Conservation (phyloP, 2,797 vertebrate species). For the Spatula clypeata region DNA sequence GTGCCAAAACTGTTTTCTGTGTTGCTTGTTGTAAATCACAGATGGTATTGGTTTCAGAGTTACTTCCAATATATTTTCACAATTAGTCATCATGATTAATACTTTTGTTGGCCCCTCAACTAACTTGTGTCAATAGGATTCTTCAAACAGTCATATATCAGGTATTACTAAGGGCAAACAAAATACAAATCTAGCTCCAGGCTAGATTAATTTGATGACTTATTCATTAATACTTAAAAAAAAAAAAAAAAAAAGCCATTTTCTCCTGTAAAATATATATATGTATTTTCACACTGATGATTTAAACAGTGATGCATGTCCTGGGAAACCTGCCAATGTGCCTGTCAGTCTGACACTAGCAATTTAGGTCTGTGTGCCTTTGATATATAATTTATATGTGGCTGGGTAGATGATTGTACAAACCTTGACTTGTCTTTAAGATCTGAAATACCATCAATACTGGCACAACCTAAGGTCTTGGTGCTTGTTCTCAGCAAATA, state of each 20-base stretch:
- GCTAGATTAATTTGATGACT: conserved; percentile 49
- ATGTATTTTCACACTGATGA: conserved; percentile 31
- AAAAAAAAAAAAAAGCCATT: not conserved
- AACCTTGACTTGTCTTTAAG: conserved; percentile 58
- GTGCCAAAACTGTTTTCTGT: fast-evolving
- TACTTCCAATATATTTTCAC: not conserved
- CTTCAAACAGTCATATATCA: conserved; percentile 17
- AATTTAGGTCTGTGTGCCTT: conserved; percentile 61
- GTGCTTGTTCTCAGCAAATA: conserved; percentile 49
- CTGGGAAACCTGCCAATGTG: conserved; percentile 57
- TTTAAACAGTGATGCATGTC: conserved; percentile 39
- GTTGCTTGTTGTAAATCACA: fast-evolving
- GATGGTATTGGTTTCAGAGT: not conserved
- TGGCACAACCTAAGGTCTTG: conserved; percentile 37
- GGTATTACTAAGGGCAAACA: conserved; percentile 23
- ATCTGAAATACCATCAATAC: conserved; percentile 48
- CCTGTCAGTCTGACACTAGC: conserved; percentile 59
- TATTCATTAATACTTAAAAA: conserved; percentile 42
- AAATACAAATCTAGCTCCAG: conserved; percentile 35
- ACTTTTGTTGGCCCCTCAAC: not conserved
- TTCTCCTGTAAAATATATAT: conserved; percentile 1
- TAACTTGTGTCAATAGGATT: not conserved
- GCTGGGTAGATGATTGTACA: conserved; percentile 48
- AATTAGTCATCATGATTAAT: conserved; percentile 2
- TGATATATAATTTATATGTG: conserved; percentile 67